Base-by-base conservation (phyloP, 2,888 invertebrate genomes). In the Meloe dianella region DNA sequence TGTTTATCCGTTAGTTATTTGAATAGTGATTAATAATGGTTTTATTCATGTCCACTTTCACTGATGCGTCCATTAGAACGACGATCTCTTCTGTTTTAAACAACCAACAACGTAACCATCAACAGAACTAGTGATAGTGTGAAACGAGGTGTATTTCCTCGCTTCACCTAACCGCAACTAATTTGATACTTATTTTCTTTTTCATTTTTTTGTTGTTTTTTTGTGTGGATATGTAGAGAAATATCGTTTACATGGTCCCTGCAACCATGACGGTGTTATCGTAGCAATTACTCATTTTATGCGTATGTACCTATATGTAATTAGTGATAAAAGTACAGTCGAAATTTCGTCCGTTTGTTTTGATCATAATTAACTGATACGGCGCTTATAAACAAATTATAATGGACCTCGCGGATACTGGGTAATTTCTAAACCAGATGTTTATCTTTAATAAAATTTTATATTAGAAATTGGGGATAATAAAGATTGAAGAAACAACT, bases 131-230 rank as follows among this genome's bases (percentile, higher is more conserved):
- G 78, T 76, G 80, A 79, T 80, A 81, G 82, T 81, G 82, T 80
- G 82, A 81, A 82, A 80, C 81, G 82, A 82, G 82, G 81, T 82
- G 81, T 81, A 79, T 80, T 81, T 81, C 82, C 81, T 76, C 79
- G 82, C 81, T 82, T 76, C 79, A 78, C 68, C 71, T 75, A 69
- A 71, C 80, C 81, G 79, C 78, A 74, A 81, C 83, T 83, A 82
- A 83, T 83, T 82, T 74, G 79, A 75, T 79, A 78, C 77, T 80
- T 81, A 80, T 41, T 41, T 4, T 41, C 81, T 82, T 82, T 81
- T 79, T 81, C 80, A 79, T 77, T 75, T 72, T 76, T 74, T 20
- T 6, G 3, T 8, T 30, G 7, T 30, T 4, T 35, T 12, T 14
- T 1, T 14, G 35, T 35, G 35, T 35, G 35, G 9, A 14, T 41